These are phyloP conservation scores for Sphyrna mokarran DNA, from an alignment of 2,113 vertebrate species.

Conservation along the genomic window DNA sequence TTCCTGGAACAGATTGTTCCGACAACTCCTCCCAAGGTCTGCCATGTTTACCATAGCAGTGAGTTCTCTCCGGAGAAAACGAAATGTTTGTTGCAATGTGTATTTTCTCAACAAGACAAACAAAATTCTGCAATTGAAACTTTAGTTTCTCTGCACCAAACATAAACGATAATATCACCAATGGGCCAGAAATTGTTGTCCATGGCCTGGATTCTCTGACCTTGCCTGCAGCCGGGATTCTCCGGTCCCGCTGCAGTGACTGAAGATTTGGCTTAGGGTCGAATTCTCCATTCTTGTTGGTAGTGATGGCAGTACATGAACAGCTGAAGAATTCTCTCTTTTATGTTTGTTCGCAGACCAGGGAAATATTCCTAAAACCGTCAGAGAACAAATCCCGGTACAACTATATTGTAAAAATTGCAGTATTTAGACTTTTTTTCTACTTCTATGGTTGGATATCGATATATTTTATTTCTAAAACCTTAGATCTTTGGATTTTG, in stretches of 20 bases:
- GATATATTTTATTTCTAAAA: neutral
- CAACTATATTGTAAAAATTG: neutral
- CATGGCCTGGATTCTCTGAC: no score
- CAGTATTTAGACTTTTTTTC: neutral
- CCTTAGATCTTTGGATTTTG: neutral
- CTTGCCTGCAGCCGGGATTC: no score
- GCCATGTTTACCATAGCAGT: neutral
- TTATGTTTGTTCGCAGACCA: neutral
- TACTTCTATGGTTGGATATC: neutral
- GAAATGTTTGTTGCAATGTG: neutral
- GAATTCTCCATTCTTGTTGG: no score
- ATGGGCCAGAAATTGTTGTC: neutral
- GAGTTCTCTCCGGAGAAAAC: neutral
- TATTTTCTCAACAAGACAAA: neutral
- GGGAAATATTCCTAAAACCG: neutral
- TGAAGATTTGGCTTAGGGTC: no score
- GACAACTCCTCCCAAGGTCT: neutral
- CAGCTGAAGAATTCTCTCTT: no score
- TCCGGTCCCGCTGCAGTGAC: no score
- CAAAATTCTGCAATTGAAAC: neutral
- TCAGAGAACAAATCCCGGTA: neutral
- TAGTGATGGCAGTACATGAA: no score
- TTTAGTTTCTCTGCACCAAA: neutral
- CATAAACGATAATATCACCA: neutral
- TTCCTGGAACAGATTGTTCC: slow-evolving; percentile 26